phyloP scores from a whole-genome alignment of 2,888 invertebrate species.

The Orthonevra nobilis region DNA sequence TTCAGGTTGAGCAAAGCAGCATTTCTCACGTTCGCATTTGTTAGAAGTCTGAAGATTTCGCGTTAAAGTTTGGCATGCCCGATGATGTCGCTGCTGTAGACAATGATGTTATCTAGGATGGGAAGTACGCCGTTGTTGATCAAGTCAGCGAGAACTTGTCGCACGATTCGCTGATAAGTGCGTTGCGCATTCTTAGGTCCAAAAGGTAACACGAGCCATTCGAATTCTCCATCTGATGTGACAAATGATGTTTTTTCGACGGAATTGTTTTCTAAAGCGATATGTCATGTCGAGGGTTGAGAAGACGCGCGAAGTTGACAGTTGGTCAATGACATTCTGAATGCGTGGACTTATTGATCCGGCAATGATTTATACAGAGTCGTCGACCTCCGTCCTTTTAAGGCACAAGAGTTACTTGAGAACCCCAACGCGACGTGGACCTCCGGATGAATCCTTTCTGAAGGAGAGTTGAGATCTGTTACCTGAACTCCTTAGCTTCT shows the following conservation, averaged over 20 bases:
- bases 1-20: neutral
- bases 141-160: neutral
- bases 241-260: no score
- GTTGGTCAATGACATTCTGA: slow-evolving; percentile 2
- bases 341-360: slow-evolving; percentile 9
- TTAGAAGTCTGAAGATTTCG: slow-evolving; percentile 1
- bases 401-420: slow-evolving; percentile 12
- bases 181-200: neutral
- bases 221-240: slow-evolving; percentile 3
- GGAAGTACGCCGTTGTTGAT: neutral
- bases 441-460: slow-evolving; percentile 9
- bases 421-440: slow-evolving; percentile 12
- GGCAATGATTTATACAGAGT: slow-evolving; percentile 5
- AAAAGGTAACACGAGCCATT: slow-evolving; percentile 9
- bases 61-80: neutral
- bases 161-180: neutral
- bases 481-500: slow-evolving; percentile 17
- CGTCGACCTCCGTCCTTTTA: slow-evolving; percentile 6
- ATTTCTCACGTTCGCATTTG: no score
- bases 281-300: slow-evolving; percentile 7
- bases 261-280: neutral
- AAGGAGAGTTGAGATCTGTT: slow-evolving; percentile 9
- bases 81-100: neutral
- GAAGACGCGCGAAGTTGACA: slow-evolving; percentile 1
- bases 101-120: no score